These are phyloP conservation scores for Zaprionus nigranus DNA, from an alignment of 1,140 invertebrate genomes.

Conservation along the genomic window DNA sequence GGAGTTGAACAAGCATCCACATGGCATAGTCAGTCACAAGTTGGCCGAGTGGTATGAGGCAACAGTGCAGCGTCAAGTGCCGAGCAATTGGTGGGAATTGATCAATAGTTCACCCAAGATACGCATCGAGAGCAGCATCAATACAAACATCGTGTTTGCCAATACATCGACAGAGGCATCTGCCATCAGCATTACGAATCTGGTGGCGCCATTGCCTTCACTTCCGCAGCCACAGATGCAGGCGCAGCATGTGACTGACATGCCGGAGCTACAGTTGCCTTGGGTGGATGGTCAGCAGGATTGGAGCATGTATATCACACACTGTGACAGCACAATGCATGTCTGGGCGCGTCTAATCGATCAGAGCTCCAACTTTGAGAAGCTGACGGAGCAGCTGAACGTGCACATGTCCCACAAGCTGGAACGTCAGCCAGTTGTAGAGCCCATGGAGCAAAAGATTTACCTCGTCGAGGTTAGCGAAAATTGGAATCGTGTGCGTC, in stretches of 20 bases:
- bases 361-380: conserved; percentile 68
- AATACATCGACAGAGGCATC: conserved; percentile 32
- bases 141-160: conserved; percentile 67
- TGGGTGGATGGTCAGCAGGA: conserved; percentile 53
- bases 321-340: conserved; percentile 70
- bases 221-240: neutral
- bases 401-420: conserved; percentile 49
- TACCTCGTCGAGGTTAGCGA: conserved; percentile 73
- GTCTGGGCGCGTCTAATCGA: conserved; percentile 80
- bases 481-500: conserved; percentile 78
- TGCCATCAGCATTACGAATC: neutral
- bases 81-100: conserved; percentile 69
- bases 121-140: conserved; percentile 58
- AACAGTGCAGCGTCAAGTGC: conserved; percentile 66
- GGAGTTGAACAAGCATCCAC: conserved; percentile 62
- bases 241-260: neutral
- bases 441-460: conserved; percentile 33
- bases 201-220: neutral
- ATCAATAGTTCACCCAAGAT: conserved; percentile 61
- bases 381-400: conserved; percentile 67
- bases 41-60: conserved; percentile 71
- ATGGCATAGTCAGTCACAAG: conserved; percentile 77
- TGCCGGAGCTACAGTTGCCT: conserved; percentile 53
- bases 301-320: conserved; percentile 79
- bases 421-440: conserved; percentile 19